Base-by-base conservation (phyloP, 2,797 vertebrate species). In the Clarias fuscus region DNA sequence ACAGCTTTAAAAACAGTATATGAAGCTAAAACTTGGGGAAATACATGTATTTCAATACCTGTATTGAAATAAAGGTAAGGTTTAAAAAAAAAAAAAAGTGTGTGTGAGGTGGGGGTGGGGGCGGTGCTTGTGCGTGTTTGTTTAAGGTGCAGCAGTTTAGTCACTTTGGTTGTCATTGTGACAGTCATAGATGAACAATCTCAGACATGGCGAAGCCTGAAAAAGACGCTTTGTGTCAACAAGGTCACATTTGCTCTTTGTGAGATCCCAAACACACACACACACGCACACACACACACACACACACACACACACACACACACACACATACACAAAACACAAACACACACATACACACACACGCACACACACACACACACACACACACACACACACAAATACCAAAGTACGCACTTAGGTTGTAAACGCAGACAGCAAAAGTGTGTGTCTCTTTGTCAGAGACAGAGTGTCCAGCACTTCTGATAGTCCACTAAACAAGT, bases 81-180 rank as follows among this genome's bases (percentile, higher is more conserved):
- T 70, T 22, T 10, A 7, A 10, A 20, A 10, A 14, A 20, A 71
- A 20, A 2, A 37, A 11, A 27, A 65, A 14, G 0, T n/a, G 11
- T 73, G 71, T 3, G 43, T 73, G 22, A 1, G 40, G 68, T 82
- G 58, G 33, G n/a, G 64, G 68, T 84, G 67, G 76, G 76, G 76
- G 72, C 82, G 77, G 14, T 70, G 82, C 17, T 68, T 77, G 87
- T 79, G 83, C 77, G 56, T 89, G 88, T 84, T 5, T 80, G 84
- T 85, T 17, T 85, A 84, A 86, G 82, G 84, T 86, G 89, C 75
- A 73, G 84, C 82, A 85, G 64, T 84, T 59, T 70, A 79, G 30
- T 65, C 65, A 70, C 72, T 85, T 83, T 85, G 88, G 84, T 62
- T 87, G 85, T 81, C 88, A 85, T 87, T 88, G 82, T 87, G 78